Base-by-base conservation (phyloP, 2,888 invertebrate species). In the Drosophila neoperkinsi region DNA sequence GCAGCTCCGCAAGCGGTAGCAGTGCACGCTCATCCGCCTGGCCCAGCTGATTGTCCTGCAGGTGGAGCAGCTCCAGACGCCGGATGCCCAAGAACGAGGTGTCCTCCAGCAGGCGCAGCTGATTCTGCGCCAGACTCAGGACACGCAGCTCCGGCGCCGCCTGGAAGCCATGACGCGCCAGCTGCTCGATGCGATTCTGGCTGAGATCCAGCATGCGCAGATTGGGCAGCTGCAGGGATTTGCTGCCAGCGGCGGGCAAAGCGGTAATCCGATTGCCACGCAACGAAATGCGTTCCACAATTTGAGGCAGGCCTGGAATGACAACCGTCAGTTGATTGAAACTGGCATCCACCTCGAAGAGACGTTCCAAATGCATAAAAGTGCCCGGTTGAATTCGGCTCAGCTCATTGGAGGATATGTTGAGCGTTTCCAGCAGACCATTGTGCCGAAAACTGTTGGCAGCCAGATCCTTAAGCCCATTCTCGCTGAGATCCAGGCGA, bases 321-420 rank as follows among this genome's bases (percentile, higher is more conserved):
- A 97, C 95, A 85, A 96, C 96, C n/a, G 95, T 93, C 71, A 97
- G 91, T 66, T 95, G 94, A 92, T 97, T 98, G 77, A 94, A 94
- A 83, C 96, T 96, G 0, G 96, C 94, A 91, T 97, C 97, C 33
- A 98, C 93, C 92, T 97, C 97, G 82, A 96, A 97, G 0, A 98
- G 94, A 76, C 96, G 95, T 57, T 95, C 94, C 61, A 98, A 93
- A 85, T 96, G 96, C 69, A 96, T 94, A 82, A 98, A 96, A 0
- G 97, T 97, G 30, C 96, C 95, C 3, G 96, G 96, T 92, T 96
- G 97, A 64, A 97, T 92, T 0, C 95, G 94, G 11, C 95, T 94
- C 30, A 98, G 92, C 21, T 95, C 95, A 90, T 98, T 98, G 21
- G 95, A 94, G 0, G 97, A 97, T 60, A 98, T 94, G 92, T 98